Base-by-base conservation (phyloP, 2,113 vertebrate genomes). In the Rhinogobius similis region DNA sequence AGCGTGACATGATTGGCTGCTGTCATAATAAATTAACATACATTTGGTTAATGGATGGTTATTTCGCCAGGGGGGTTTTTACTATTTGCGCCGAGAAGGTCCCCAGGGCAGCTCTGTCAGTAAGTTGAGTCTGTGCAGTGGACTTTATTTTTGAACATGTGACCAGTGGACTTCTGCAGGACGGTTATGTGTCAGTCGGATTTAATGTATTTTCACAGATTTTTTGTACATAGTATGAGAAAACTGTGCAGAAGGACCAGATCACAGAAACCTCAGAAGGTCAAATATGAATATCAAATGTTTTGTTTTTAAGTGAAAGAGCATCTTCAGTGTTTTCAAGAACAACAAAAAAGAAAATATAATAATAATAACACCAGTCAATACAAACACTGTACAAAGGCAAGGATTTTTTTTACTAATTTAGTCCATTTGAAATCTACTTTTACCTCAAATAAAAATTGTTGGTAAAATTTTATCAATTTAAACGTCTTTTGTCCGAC, bases 161-260 rank as follows among this genome's bases (percentile, higher is more conserved):
- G 18, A 20, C 58, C 29, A 12, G 10, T 10, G 27, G 29, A 36
- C 27, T 44, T 73, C 46, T 29, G 43, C 58, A n/a, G 44, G 11
- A 41, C 21, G 4, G 32, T 53, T 64, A 29, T 73, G 48, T 70
- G 67, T 62, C 52, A 43, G 7, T 39, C 39, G 23, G 62, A 63
- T 63, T 43, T 27, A 21, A 26, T 70, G 50, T 68, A 58, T 75
- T 26, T 70, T 44, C 43, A 46, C 9, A 10, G 20, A 4, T 50
- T 50, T 50, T 9, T n/a, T 0, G 7, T 7, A 16, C 20, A 10
- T 21, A 50, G 20, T 7, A 50, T 50, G 7, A 50, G 1, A 3
- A 50, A 50, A 50, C 10, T 50, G 20, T 1, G n/a, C 9, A 7
- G 32, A 36, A 36, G 2, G n/a, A n/a, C n/a, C n/a, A n/a, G n/a